A percentile compares a stretch with the other conserved stretches of the same genome.
Conservation (phyloP, 2,113 vertebrate species). For the Myocastor coypus region DNA sequence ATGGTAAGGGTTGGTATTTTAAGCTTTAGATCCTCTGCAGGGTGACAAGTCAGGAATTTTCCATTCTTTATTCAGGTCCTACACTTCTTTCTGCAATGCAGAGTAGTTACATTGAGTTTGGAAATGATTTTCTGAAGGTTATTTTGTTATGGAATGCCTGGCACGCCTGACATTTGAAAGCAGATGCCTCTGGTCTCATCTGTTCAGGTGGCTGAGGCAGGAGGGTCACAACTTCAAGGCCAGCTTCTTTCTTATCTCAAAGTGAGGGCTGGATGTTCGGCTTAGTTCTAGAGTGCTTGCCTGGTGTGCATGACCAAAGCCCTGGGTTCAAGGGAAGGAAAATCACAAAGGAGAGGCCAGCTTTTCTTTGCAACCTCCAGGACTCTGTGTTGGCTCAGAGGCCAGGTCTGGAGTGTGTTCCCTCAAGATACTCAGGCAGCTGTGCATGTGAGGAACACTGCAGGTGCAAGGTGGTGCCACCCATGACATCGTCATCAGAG, state of each 20-base stretch:
- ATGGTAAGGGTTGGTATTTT: background rate
- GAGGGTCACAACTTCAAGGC: background rate
- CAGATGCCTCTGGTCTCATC: background rate
- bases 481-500: background rate
- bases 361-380: background rate
- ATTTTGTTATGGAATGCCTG: constrained; percentile 26
- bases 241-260: background rate
- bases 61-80: background rate
- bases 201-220: background rate
- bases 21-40: background rate
- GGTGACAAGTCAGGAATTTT: background rate
- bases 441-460: background rate
- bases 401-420: background rate
- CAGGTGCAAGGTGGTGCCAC: background rate
- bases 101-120: constrained; percentile 1
- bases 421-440: background rate
- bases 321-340: background rate
- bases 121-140: constrained; percentile 20
- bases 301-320: background rate
- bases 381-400: background rate
- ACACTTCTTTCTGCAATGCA: background rate
- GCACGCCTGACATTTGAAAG: background rate
- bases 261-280: background rate
- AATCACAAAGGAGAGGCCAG: background rate
- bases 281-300: background rate